phyloP scores from a whole-genome alignment of 2,888 invertebrate genomes.

The Biston betularia region DNA sequence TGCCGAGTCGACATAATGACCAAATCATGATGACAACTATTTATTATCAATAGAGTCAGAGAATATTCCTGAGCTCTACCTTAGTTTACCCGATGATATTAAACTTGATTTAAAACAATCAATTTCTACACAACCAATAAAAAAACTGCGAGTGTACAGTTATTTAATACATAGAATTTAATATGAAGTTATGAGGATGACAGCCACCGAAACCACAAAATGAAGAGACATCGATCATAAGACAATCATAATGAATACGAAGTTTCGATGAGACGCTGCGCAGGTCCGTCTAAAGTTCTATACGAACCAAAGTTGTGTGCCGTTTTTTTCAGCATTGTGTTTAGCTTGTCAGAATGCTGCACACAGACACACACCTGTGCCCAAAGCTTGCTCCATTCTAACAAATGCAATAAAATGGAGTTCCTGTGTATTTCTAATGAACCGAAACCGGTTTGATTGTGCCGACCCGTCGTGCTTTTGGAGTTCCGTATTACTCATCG shows the following conservation, averaged over 20 bases:
- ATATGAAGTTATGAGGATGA: conserved; percentile 4
- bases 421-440: conserved; percentile 40
- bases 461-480: conserved; percentile 33
- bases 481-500: conserved; percentile 39
- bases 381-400: conserved; percentile 31
- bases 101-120: neutral
- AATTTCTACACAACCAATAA: conserved; percentile 2
- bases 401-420: conserved; percentile 40
- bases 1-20: conserved; percentile 7
- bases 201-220: conserved; percentile 8
- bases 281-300: conserved; percentile 9
- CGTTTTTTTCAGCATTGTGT: conserved; percentile 18
- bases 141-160: neutral
- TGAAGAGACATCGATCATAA: conserved; percentile 6
- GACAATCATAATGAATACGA: conserved; percentile 8
- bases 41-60: neutral
- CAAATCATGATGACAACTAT: conserved; percentile 6
- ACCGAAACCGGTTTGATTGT: conserved; percentile 36
- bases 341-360: conserved; percentile 29
- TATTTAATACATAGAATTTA: neutral
- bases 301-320: conserved; percentile 15
- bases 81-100: neutral
- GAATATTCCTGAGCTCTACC: neutral
- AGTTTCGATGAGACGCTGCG: conserved; percentile 1
- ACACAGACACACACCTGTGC: conserved; percentile 34